Evolutionary conservation across 2,888 invertebrate genomes (phyloP).

Genomic region (Yponomeuta evonymella): DNA sequence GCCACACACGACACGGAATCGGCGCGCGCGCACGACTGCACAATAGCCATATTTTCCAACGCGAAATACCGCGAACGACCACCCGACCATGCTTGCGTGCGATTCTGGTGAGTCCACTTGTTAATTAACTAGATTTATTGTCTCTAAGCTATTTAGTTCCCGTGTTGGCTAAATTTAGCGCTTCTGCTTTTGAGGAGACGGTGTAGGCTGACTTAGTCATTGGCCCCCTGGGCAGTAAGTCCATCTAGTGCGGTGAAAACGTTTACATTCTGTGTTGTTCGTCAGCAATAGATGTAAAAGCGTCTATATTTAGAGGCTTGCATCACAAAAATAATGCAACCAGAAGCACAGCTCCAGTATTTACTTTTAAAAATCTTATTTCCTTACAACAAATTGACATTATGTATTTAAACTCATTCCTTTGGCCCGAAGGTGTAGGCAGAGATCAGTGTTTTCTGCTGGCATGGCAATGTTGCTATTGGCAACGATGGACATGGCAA

Average conservation of each 20-base stretch:
- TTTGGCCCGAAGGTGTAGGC: too few species aligned
- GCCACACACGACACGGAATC: slow-evolving; percentile 74
- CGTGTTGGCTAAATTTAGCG: not conserved
- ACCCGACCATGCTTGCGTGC: slow-evolving; percentile 55
- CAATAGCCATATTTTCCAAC: not conserved
- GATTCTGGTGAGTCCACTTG: slow-evolving; percentile 64
- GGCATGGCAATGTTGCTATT: too few species aligned
- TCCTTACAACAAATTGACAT: too few species aligned
- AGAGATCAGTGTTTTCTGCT: too few species aligned
- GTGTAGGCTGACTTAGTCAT: not conserved
- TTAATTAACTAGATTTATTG: slow-evolving; percentile 15
- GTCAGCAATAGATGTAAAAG: slow-evolving; percentile 21
- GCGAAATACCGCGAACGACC: slow-evolving; percentile 61
- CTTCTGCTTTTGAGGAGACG: too few species aligned
- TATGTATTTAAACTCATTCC: too few species aligned
- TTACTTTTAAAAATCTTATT: too few species aligned
- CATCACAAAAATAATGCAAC: not conserved
- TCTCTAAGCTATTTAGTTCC: not conserved
- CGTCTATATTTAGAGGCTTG: slow-evolving; percentile 42
- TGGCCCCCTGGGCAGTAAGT: not conserved
- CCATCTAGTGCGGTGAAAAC: not conserved
- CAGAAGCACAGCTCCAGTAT: not conserved
- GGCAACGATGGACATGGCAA: too few species aligned
- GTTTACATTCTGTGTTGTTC: not conserved
- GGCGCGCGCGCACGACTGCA: slow-evolving; percentile 42